A percentile compares a stretch with the other conserved stretches of the same genome.
These are phyloP conservation scores for Coilia nasus DNA, from an alignment of 2,797 vertebrate species.

Conservation along the genomic window DNA sequence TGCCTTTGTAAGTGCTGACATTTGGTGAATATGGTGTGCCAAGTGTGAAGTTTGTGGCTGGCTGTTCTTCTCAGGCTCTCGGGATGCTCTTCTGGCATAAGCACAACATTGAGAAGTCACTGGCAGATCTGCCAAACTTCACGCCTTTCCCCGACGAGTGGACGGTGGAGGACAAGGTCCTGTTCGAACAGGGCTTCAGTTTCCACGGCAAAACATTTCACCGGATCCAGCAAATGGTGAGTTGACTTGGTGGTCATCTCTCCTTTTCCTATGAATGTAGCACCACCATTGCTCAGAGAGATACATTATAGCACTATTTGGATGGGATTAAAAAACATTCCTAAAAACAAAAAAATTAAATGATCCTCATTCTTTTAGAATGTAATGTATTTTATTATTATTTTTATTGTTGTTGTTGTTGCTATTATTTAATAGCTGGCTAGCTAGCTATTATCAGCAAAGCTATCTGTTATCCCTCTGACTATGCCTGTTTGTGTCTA, in stretches of 20 bases:
- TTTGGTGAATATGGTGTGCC: background rate
- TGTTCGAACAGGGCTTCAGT: slow-evolving; percentile 96
- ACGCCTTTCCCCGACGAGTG: slow-evolving; percentile 97
- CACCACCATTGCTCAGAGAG: too few relatives aligned
- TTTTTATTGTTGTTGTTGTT: too few relatives aligned
- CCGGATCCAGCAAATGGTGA: slow-evolving; percentile 97
- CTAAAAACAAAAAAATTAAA: too few relatives aligned
- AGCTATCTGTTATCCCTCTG: too few relatives aligned
- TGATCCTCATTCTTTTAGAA: too few relatives aligned
- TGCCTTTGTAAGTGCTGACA: background rate
- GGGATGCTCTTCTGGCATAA: slow-evolving; percentile 99
- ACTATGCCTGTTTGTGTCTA: too few relatives aligned
- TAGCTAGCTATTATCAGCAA: too few relatives aligned
- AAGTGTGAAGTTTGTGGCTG: background rate
- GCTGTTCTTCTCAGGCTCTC: slow-evolving; percentile 80
- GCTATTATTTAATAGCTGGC: too few relatives aligned
- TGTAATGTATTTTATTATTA: too few relatives aligned
- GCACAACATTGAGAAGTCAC: slow-evolving; percentile 94
- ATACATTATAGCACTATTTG: too few relatives aligned
- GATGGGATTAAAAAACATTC: too few relatives aligned
- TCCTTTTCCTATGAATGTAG: background rate
- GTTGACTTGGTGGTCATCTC: slow-evolving; percentile 42
- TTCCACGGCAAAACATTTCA: slow-evolving; percentile 97
- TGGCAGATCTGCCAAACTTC: slow-evolving; percentile 96
- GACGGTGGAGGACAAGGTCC: slow-evolving; percentile 95